Evolutionary conservation across 2,797 vertebrate genomes (phyloP).

Genomic region (Glossophaga mutica): DNA sequence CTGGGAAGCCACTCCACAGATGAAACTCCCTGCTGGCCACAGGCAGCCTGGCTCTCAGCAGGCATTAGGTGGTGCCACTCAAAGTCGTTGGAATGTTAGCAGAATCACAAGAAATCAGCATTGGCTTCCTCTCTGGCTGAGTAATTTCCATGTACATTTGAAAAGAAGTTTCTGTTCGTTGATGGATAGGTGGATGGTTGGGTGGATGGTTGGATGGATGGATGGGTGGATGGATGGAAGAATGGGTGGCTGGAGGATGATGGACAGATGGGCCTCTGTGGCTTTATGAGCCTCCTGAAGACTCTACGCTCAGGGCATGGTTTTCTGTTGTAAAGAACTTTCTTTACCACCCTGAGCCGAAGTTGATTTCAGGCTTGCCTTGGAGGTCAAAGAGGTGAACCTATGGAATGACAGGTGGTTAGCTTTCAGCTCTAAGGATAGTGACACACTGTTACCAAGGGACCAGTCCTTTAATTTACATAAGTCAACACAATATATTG

Average conservation of each 20-base stretch:
- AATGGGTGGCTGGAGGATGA: neutral
- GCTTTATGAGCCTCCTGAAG: neutral
- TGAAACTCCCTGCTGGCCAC: neutral
- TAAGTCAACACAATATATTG: neutral
- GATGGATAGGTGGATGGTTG: neutral
- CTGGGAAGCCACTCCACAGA: neutral
- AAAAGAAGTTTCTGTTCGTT: neutral
- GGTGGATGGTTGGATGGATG: neutral
- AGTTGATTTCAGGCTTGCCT: neutral
- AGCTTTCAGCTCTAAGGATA: neutral
- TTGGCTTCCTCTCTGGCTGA: neutral
- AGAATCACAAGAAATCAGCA: neutral
- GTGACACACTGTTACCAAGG: neutral
- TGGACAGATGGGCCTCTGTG: neutral
- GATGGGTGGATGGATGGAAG: neutral
- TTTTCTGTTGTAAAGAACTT: neutral
- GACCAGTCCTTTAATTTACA: neutral
- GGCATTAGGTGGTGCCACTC: neutral
- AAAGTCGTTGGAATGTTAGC: neutral
- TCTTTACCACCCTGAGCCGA: neutral
- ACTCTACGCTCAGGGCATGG: neutral
- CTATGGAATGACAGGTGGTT: neutral
- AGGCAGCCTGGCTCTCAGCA: neutral
- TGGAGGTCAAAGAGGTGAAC: neutral
- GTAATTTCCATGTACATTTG: neutral